A percentile compares a stretch with the other conserved stretches of the same genome.
These are phyloP conservation scores for Drosophila takahashii DNA, from an alignment of 1,140 invertebrate species.

Conservation along the genomic window DNA sequence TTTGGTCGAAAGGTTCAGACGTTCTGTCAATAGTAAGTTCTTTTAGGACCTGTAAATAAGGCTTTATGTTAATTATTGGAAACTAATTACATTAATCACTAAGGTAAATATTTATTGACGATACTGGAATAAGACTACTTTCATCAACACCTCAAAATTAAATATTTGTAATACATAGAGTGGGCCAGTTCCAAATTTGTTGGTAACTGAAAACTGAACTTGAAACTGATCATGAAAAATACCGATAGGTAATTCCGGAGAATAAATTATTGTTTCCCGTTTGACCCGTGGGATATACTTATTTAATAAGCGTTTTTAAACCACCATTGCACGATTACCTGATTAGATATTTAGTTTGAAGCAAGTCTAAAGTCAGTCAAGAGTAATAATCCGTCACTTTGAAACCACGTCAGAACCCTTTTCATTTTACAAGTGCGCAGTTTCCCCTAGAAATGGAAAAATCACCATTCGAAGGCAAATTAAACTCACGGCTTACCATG, in stretches of 20 bases:
- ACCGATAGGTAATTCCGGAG: too few species aligned
- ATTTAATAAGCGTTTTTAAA: slow-evolving; percentile 12
- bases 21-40: neutral
- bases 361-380: slow-evolving; percentile 43
- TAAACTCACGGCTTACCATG: slow-evolving; percentile 10
- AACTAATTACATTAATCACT: neutral
- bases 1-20: neutral
- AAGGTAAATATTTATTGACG: neutral
- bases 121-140: neutral
- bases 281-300: neutral
- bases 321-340: slow-evolving; percentile 12
- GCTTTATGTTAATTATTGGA: neutral
- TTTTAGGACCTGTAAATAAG: neutral
- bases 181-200: neutral
- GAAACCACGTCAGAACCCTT: slow-evolving; percentile 5
- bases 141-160: slow-evolving; percentile 8
- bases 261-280: neutral
- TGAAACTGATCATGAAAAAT: too few species aligned
- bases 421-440: slow-evolving; percentile 24
- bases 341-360: slow-evolving; percentile 26
- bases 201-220: too few species aligned
- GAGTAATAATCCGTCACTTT: slow-evolving; percentile 48
- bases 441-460: slow-evolving; percentile 8
- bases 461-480: slow-evolving; percentile 19
- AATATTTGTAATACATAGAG: slow-evolving; percentile 2